Evolutionary conservation across 92 coral and sea anemone genomes (phyloP), one percentile per base, ranked within the genome.

Genomic region (Paragorgia papillata): DNA sequence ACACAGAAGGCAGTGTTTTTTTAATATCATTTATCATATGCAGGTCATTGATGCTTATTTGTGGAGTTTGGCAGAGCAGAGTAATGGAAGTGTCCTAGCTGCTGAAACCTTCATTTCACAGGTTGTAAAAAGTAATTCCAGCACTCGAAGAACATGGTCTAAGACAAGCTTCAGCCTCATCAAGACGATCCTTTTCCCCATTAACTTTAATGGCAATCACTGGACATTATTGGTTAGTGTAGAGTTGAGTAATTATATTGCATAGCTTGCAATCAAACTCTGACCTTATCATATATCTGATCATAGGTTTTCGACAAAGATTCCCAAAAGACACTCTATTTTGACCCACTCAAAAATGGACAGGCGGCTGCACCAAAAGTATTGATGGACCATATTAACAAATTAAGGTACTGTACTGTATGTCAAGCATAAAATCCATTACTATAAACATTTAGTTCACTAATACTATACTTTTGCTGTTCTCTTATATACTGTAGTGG

Each of bases 61-160:
- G n/a, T n/a, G n/a, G n/a, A n/a, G n/a, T n/a, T n/a, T n/a, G n/a
- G n/a, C n/a, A n/a, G n/a, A n/a, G n/a, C n/a, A n/a, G n/a, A n/a
- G 40, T 19, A 39, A 73, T 39, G 75, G 41, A 58, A 48, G 64
- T 26, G 50, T 81, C 64, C 75, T 85, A 66, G 83, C 76, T 33
- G 86, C 86, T 29, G 89, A 85, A 51, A 75, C 79, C 24, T 73
- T 82, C 19, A 63, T 85, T 49, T 81, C 82, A 33, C 82, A 65
- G 37, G 25, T 67, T 28, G 89, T 85, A 2, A 37, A 40, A 22
- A 49, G 74, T 69, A 82, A 81, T 22, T 46, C 79, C 30, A 81
- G 79, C 49, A 85, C 85, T 21, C 50, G 85, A 27, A 15, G 79
- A 75, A 31, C 81, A 37, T 85, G 89, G 89, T 35, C 50, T 57